A percentile compares a stretch with the other conserved stretches of the same genome.
Conservation (phyloP, 2,113 vertebrate genomes). For the Puntigrus tetrazona region DNA sequence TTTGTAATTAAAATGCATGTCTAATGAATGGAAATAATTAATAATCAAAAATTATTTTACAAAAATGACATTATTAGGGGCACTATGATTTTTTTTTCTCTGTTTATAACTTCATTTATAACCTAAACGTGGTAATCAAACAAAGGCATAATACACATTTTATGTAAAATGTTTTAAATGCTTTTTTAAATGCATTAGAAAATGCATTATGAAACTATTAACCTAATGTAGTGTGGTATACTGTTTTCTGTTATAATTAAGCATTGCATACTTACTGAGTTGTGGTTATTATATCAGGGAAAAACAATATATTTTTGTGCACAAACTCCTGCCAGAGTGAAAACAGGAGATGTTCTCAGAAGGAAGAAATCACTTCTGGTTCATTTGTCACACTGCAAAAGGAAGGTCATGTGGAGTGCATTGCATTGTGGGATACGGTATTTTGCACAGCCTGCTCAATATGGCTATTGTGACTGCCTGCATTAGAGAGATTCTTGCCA, state of each 20-base stretch:
- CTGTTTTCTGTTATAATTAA: background rate
- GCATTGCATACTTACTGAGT: background rate
- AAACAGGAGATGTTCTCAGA: background rate
- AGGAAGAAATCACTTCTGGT: background rate
- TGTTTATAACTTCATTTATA: too few relatives aligned
- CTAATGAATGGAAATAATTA: background rate
- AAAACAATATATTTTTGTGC: background rate
- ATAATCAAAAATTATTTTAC: too few relatives aligned
- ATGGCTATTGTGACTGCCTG: background rate
- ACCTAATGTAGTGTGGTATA: background rate
- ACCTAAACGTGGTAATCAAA: too few relatives aligned
- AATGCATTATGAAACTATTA: background rate
- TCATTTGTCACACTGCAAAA: conserved; percentile 3
- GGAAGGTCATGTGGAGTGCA: conserved; percentile 13
- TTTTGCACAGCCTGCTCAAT: background rate
- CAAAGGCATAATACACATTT: too few relatives aligned
- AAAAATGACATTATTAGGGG: too few relatives aligned
- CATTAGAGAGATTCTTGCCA: background rate
- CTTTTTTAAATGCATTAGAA: background rate
- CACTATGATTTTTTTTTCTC: too few relatives aligned
- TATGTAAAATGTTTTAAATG: too few relatives aligned
- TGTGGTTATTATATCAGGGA: background rate
- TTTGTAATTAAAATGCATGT: background rate
- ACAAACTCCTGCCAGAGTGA: background rate
- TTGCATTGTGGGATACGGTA: background rate